Percentiles rank a stretch among this genome's conserved stretches.
Evolutionary conservation across 2,113 vertebrate genomes (phyloP).

Genomic region (Mola mola): DNA sequence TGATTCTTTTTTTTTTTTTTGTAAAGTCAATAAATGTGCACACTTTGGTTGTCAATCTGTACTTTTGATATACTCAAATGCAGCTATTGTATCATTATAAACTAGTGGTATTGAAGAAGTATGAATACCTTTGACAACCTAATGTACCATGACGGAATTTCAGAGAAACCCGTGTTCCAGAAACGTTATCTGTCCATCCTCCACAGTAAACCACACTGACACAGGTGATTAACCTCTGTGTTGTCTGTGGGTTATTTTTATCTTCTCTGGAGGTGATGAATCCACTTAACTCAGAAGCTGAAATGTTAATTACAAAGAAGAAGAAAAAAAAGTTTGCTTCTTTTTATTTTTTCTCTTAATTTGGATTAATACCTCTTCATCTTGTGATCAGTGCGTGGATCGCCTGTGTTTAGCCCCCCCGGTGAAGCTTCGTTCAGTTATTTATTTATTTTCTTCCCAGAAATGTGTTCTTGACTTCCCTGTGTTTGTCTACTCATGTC

Average conservation of each 20-base stretch:
- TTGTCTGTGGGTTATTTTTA: slow-evolving; percentile 72
- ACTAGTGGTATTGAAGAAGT: too few relatives aligned
- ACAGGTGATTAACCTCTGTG: slow-evolving; percentile 69
- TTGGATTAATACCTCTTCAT: not conserved
- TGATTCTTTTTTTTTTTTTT: too few relatives aligned
- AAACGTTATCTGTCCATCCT: slow-evolving; percentile 60
- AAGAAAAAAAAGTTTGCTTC: not conserved
- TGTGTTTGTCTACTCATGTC: slow-evolving; percentile 39
- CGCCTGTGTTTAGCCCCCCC: not conserved
- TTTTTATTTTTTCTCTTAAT: not conserved
- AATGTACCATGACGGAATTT: slow-evolving; percentile 58
- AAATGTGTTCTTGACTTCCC: slow-evolving; percentile 35
- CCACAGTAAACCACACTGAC: slow-evolving; percentile 69
- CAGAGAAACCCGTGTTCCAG: slow-evolving; percentile 70
- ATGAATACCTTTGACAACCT: not conserved
- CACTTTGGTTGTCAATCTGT: too few relatives aligned
- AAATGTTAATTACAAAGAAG: not conserved
- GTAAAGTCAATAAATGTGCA: too few relatives aligned
- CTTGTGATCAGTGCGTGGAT: slow-evolving; percentile 6
- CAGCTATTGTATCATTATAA: too few relatives aligned
- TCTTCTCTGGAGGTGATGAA: slow-evolving; percentile 43
- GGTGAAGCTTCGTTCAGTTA: not conserved
- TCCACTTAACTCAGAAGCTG: slow-evolving; percentile 7
- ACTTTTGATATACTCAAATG: too few relatives aligned
- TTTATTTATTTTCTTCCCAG: slow-evolving; percentile 1